A percentile compares a stretch with the other conserved stretches of the same genome.
These are phyloP conservation scores for Ptychadena robeensis DNA, from an alignment of 2,797 vertebrate species.

Conservation along the genomic window DNA sequence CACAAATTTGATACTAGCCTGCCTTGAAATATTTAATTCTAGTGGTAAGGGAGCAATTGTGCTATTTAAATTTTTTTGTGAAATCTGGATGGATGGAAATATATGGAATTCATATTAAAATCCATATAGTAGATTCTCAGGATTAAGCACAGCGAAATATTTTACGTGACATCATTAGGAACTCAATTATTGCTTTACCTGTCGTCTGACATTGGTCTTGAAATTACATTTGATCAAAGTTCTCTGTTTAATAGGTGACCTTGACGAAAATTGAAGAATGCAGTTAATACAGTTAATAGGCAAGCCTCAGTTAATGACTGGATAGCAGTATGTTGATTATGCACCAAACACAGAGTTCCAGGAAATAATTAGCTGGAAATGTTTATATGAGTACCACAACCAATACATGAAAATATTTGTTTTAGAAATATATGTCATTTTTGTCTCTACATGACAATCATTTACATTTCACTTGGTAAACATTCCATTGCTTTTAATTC, in stretches of 20 bases:
- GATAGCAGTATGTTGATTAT: slow-evolving; percentile 41
- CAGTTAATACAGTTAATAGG: slow-evolving; percentile 31
- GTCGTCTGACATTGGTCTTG: neutral
- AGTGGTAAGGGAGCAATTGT: neutral
- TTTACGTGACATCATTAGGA: neutral
- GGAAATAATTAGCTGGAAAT: slow-evolving; percentile 56
- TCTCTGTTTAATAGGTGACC: slow-evolving; percentile 8
- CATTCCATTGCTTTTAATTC: slow-evolving; percentile 55
- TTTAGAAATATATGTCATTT: slow-evolving; percentile 46
- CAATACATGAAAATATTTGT: slow-evolving; percentile 47
- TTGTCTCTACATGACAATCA: slow-evolving; percentile 47
- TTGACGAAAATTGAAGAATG: slow-evolving; percentile 34
- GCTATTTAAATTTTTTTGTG: too few species aligned
- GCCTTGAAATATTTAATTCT: neutral
- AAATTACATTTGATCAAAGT: slow-evolving; percentile 25
- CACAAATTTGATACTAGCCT: neutral
- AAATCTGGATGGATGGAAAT: too few species aligned
- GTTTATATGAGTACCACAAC: slow-evolving; percentile 52
- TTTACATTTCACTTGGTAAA: slow-evolving; percentile 41
- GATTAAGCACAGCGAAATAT: neutral
- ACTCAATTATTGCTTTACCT: neutral
- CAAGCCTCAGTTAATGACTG: slow-evolving; percentile 1
- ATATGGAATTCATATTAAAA: neutral
- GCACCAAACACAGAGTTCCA: slow-evolving; percentile 24
- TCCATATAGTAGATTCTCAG: neutral